phyloP scores from a whole-genome alignment of 2,113 vertebrate genomes.

The Regulus satrapa region DNA sequence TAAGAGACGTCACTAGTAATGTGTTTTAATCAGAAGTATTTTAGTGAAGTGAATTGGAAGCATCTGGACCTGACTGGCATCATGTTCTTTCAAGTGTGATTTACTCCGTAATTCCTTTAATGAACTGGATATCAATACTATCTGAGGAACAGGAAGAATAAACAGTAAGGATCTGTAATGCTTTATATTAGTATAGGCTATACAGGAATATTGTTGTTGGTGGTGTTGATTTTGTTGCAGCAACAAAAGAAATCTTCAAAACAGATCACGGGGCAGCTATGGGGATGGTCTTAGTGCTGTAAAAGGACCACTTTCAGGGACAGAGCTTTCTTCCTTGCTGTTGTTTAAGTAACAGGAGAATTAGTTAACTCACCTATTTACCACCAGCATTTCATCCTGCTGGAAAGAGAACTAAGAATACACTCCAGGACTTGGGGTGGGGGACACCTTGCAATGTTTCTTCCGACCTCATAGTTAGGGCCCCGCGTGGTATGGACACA shows the following conservation, averaged over 20 bases:
- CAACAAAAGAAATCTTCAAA: background rate
- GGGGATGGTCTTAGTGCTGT: background rate
- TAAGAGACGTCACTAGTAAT: conserved; percentile 15
- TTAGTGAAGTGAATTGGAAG: conserved; percentile 41
- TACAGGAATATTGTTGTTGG: background rate
- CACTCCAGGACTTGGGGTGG: background rate
- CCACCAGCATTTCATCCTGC: background rate
- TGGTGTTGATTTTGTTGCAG: background rate
- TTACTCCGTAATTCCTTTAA: conserved; percentile 24
- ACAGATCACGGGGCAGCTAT: background rate
- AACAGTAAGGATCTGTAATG: background rate
- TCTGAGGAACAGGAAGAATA: background rate
- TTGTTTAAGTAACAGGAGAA: background rate
- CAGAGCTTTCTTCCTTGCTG: background rate
- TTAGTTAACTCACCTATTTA: background rate
- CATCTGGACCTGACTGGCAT: conserved; percentile 4
- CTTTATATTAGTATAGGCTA: background rate
- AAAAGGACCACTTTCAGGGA: background rate
- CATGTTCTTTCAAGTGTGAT: background rate
- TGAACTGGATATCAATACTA: background rate
- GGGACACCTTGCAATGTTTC: background rate
- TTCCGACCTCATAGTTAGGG: background rate
- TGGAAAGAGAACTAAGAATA: background rate
- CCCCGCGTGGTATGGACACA: background rate
- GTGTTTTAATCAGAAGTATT: conserved; percentile 32